Conservation (phyloP, 2,888 invertebrate genomes). For the Mylabris sibirica region DNA sequence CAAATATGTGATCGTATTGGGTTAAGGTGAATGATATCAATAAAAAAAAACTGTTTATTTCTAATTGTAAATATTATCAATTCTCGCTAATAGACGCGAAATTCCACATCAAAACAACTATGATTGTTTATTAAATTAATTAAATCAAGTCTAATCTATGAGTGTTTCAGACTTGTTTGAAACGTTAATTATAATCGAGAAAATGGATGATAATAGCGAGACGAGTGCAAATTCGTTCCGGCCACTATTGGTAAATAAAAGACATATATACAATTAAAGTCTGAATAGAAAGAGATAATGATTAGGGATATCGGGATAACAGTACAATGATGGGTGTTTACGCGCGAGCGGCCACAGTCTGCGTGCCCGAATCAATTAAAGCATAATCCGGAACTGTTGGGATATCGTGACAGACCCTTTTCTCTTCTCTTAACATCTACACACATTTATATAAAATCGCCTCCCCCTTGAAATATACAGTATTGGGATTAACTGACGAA, state of each 20-base stretch:
- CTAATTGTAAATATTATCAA: not conserved
- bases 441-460: slow-evolving; percentile 12
- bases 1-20: not conserved
- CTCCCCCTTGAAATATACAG: not conserved
- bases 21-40: not conserved
- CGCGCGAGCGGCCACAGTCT: slow-evolving; percentile 60
- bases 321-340: slow-evolving; percentile 59
- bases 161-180: too few species aligned
- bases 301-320: slow-evolving; percentile 58
- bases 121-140: too few species aligned
- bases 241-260: slow-evolving; percentile 50
- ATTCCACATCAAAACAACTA: not conserved
- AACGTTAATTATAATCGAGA: not conserved
- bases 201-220: not conserved
- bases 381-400: slow-evolving; percentile 67
- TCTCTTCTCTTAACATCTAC: slow-evolving; percentile 28
- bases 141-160: too few species aligned
- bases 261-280: slow-evolving; percentile 59
- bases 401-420: slow-evolving; percentile 54
- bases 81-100: not conserved
- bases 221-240: slow-evolving; percentile 22
- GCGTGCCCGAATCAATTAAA: slow-evolving; percentile 68
- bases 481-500: slow-evolving; percentile 18
- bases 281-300: slow-evolving; percentile 59
- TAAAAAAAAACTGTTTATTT: not conserved